Conservation (phyloP, 1,140 invertebrate genomes). For the Saxidomus purpurata region DNA sequence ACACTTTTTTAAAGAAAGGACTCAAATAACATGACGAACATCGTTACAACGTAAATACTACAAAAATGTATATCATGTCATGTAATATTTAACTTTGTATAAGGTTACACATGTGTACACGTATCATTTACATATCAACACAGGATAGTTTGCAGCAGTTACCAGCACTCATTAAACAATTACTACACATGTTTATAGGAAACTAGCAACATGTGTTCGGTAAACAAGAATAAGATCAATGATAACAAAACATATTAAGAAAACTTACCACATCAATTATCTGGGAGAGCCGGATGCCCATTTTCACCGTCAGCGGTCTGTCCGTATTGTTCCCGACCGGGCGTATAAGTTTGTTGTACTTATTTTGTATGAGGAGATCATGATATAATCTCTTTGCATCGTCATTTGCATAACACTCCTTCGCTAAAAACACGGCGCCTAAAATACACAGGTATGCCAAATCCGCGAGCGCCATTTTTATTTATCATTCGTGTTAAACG, state of each 20-base stretch:
- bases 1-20: too few relatives aligned
- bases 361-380: constrained; percentile 93
- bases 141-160: too few relatives aligned
- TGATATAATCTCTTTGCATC: constrained; percentile 87
- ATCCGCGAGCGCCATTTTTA: neutral
- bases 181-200: neutral
- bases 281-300: constrained; percentile 96
- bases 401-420: constrained; percentile 72
- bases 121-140: too few relatives aligned
- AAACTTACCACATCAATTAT: constrained; percentile 98
- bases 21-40: too few relatives aligned
- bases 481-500: neutral
- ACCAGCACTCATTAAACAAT: neutral
- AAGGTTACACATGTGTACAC: too few relatives aligned
- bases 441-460: constrained; percentile 10
- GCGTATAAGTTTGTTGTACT: constrained; percentile 98
- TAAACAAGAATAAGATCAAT: neutral
- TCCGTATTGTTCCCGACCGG: constrained; percentile 97
- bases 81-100: too few relatives aligned
- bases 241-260: neutral
- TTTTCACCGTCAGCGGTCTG: constrained; percentile 94
- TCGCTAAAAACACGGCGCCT: neutral
- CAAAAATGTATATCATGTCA: too few relatives aligned
- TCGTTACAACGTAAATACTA: too few relatives aligned
- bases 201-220: neutral